Evolutionary conservation across 2,113 vertebrate genomes (phyloP), one percentile per base, ranked within the genome.

Genomic region (Cyanoramphus novaezelandiae): DNA sequence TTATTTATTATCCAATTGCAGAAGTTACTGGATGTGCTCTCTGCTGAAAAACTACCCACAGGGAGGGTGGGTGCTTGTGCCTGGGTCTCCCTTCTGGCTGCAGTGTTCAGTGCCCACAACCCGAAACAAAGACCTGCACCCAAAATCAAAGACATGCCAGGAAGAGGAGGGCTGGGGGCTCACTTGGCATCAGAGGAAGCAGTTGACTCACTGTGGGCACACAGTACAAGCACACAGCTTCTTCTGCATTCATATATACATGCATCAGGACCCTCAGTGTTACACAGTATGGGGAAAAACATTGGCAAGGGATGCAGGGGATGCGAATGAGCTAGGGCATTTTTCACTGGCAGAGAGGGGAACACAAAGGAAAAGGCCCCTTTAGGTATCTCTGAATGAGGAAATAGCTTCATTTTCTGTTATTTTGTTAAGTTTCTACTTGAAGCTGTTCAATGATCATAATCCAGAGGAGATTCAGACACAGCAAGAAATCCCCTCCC

Each of bases 101-200:
- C 33, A 29, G 52, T 2, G 5, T 24, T 44, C 24, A 3, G 25
- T 8, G 28, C 28, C 23, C 1, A 8, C 29, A 44, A 33, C 39
- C 55, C 13, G 7, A 25, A 50, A 19, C 24, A 11, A 17, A 28
- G 72, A 5, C 6, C 1, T 39, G 19, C 33, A 59, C 20, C 57
- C 33, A 35, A 59, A 59, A 59, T 21, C 13, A 59, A 59, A 59
- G 33, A 23, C 6, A 2, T 59, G 33, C 21, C 72, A 24, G 23
- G 35, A 5, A 16, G 29, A 37, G 41, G 41, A 33, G n/a, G 33
- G 29, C 28, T 20, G 16, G 8, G 23, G 29, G 29, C 28, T 41
- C 7, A 3, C 55, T 13, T 2, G 5, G 55, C 4, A 2, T 17
- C 6, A 2, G 10, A 27, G 53, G 31, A 24, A 13, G 52, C 7